A percentile compares a stretch with the other conserved stretches of the same genome.
phyloP scores from a whole-genome alignment of 2,797 vertebrate genomes.

The Xenentodon cancila region DNA sequence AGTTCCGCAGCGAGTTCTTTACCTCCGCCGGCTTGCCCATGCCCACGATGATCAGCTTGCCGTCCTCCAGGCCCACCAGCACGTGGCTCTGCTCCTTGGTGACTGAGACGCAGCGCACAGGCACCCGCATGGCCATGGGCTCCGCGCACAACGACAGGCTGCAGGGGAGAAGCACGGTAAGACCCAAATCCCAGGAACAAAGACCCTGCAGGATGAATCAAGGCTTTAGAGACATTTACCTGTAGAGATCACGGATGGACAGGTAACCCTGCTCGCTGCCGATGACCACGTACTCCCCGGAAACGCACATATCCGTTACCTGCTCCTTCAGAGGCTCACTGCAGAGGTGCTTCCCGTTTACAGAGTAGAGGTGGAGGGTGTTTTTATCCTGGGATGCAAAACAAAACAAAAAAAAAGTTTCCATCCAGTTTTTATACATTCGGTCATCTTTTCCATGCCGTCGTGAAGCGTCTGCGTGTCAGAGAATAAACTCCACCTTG shows the following conservation, averaged over 20 bases:
- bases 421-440: too few relatives aligned
- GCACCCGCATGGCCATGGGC: conserved; percentile 92
- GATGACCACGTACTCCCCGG: conserved; percentile 88
- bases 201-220: too few relatives aligned
- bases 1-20: conserved; percentile 89
- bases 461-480: too few relatives aligned
- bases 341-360: conserved; percentile 92
- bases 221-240: conserved; percentile 70
- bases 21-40: conserved; percentile 97
- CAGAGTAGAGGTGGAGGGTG: conserved; percentile 92
- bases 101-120: conserved; percentile 91
- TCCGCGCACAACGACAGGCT: conserved; percentile 87
- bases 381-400: conserved; percentile 89
- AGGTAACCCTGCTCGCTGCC: conserved; percentile 95
- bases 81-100: conserved; percentile 95
- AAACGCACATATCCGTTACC: conserved; percentile 92
- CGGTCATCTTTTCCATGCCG: too few relatives aligned
- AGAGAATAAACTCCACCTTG: conserved; percentile 79
- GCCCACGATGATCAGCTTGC: conserved; percentile 96
- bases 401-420: too few relatives aligned
- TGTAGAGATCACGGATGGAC: conserved; percentile 93
- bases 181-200: background rate
- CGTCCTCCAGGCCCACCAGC: conserved; percentile 93
- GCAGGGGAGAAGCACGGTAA: conserved; percentile 1
- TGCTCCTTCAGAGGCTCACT: conserved; percentile 92